Conservation (phyloP, 2,888 invertebrate genomes). For the Volucella zonaria region DNA sequence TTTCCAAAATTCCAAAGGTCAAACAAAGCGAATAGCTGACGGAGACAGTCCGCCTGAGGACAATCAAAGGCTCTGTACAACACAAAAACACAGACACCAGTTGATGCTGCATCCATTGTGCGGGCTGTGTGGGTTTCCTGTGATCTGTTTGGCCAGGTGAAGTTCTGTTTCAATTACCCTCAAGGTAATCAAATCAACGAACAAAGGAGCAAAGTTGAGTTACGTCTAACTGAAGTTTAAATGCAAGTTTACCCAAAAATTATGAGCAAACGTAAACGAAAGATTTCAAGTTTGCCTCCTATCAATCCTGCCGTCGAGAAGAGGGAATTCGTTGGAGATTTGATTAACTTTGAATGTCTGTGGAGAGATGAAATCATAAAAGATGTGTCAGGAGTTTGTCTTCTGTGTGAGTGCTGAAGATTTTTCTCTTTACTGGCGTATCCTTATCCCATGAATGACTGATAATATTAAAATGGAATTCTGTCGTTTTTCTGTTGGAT, state of each 20-base stretch:
- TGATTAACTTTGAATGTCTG: neutral
- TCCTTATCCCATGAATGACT: too few species aligned
- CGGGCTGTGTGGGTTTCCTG: neutral
- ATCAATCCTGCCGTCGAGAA: neutral
- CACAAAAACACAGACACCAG: too few species aligned
- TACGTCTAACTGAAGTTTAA: constrained; percentile 7
- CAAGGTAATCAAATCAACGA: constrained; percentile 23
- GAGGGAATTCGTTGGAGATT: constrained; percentile 1
- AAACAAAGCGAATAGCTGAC: constrained; percentile 1
- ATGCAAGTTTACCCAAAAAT: neutral
- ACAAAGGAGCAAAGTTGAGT: constrained; percentile 14
- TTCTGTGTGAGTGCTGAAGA: too few species aligned
- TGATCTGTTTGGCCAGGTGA: constrained; percentile 4
- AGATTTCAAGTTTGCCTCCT: neutral
- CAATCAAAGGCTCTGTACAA: neutral
- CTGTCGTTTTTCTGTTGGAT: too few species aligned
- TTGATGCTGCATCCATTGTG: neutral
- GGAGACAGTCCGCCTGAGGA: constrained; percentile 1
- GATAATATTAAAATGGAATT: too few species aligned
- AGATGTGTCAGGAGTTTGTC: too few species aligned
- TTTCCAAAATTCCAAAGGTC: neutral
- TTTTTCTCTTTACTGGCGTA: too few species aligned
- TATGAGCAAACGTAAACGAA: neutral
- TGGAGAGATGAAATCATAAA: neutral
- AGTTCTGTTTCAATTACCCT: constrained; percentile 36